Conservation (phyloP, 2,888 invertebrate genomes). For the Caprella mutica region DNA sequence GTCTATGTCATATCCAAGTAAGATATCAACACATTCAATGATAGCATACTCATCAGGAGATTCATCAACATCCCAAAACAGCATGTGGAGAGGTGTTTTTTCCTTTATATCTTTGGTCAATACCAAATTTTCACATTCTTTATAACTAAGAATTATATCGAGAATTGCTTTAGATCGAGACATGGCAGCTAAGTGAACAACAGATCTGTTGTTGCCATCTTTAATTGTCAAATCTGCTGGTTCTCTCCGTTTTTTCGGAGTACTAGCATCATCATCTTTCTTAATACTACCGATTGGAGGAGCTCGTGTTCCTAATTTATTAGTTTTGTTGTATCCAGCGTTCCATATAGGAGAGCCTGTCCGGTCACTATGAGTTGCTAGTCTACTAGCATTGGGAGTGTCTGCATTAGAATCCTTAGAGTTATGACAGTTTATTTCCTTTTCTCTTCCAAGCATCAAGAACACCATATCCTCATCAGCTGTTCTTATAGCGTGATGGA, state of each 20-base stretch:
- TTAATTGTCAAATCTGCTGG: slow-evolving; percentile 44
- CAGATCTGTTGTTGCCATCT: slow-evolving; percentile 45
- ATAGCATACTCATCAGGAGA: slow-evolving; percentile 36
- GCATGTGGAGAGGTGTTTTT: slow-evolving; percentile 47
- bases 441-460: slow-evolving; percentile 43
- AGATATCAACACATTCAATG: slow-evolving; percentile 43
- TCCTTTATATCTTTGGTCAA: slow-evolving; percentile 36
- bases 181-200: slow-evolving; percentile 48
- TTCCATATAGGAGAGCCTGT: no score
- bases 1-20: slow-evolving; percentile 46
- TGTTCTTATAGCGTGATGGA: slow-evolving; percentile 46
- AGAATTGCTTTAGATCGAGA: slow-evolving; percentile 46
- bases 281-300: no score
- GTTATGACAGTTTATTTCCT: no score
- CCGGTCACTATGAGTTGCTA: no score
- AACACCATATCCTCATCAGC: slow-evolving; percentile 48
- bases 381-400: no score
- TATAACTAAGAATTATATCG: slow-evolving; percentile 43
- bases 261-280: no score
- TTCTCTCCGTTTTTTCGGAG: no score
- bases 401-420: no score
- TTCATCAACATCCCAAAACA: slow-evolving; percentile 41
- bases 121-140: background rate
- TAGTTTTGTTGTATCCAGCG: no score
- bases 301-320: no score